These are phyloP conservation scores for Hoplias malabaricus DNA, from an alignment of 2,113 vertebrate species.

Conservation along the genomic window DNA sequence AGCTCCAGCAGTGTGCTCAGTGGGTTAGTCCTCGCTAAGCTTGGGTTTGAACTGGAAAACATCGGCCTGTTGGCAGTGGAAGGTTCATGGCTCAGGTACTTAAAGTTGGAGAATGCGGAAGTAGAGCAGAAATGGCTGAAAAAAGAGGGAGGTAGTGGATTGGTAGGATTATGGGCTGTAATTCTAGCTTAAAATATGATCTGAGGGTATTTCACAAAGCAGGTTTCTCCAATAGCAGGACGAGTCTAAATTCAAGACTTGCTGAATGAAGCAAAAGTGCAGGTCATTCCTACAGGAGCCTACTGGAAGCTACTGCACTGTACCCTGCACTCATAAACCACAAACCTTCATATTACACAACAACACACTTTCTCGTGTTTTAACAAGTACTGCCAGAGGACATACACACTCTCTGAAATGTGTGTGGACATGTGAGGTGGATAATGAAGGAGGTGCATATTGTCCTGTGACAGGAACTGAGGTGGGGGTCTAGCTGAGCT, in stretches of 20 bases:
- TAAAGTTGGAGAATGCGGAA: background rate
- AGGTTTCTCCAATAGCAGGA: background rate
- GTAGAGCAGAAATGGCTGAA: background rate
- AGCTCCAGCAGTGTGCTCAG: conserved; percentile 36
- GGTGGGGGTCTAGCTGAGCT: background rate
- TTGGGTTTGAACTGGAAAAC: conserved; percentile 11
- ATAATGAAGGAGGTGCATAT: conserved; percentile 26
- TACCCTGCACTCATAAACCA: background rate
- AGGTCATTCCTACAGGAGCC: background rate
- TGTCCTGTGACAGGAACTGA: conserved; percentile 42
- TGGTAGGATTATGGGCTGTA: background rate
- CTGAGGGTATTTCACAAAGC: background rate
- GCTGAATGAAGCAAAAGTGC: background rate
- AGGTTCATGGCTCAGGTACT: conserved; percentile 1
- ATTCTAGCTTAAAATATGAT: background rate
- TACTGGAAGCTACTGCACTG: too few species aligned
- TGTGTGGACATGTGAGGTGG: conserved; percentile 20
- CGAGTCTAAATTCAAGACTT: background rate
- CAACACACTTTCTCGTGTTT: conserved; percentile 18
- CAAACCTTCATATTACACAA: background rate
- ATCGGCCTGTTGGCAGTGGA: conserved; percentile 40
- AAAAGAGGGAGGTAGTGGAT: background rate
- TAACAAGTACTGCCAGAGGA: conserved; percentile 21
- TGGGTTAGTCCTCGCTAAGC: conserved; percentile 34
- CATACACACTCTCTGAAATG: conserved; percentile 17